Evolutionary conservation across 2,888 invertebrate genomes (phyloP), one percentile per base, ranked within the genome.

Genomic region (Drymonia ruficornis): DNA sequence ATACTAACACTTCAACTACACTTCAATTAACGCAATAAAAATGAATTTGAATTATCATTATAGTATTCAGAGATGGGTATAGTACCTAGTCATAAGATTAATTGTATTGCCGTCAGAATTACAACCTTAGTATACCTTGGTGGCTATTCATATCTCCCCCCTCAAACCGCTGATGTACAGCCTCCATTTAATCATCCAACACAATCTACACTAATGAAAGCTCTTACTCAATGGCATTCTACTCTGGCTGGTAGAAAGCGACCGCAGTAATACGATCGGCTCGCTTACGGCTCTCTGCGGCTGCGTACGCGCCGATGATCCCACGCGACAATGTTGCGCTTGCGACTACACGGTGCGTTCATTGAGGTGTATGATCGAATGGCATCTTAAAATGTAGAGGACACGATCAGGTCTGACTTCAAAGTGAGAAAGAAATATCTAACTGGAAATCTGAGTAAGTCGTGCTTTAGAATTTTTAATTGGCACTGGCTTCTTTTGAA

Each of bases 311-410:
- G 52, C 53, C 56, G 56, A 59, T 59, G 50, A 62, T 66, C 64
- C 69, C 63, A 68, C 57, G 72, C 68, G 40, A 70, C 70, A 70
- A 61, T 69, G 70, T 70, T 70, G 67, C 67, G 29, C 72, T 70
- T 70, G 67, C 67, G 29, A 49, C 38, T 49, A 29, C 31, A n/a
- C 46, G 29, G 8, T 18, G 42, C 42, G 42, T 18, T 18, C 11
- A 42, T 42, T 40, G 40, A 40, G 5, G 8, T 16, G 16, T 16
- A 36, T 6, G 3, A 42, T 42, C 36, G n/a, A 36, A 11, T 36
- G 9, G 13, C 3, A 36, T 36, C 36, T 36, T n/a, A 16, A 23
- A 23, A 23, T 23, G 23, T 23, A 2, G 23, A 23, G 23, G 23
- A 23, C 23, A 23, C 23, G 1, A 23, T 23, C 23, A 23, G 23